phyloP scores from a whole-genome alignment of 2,888 invertebrate genomes.

The Heliconius ethilla region DNA sequence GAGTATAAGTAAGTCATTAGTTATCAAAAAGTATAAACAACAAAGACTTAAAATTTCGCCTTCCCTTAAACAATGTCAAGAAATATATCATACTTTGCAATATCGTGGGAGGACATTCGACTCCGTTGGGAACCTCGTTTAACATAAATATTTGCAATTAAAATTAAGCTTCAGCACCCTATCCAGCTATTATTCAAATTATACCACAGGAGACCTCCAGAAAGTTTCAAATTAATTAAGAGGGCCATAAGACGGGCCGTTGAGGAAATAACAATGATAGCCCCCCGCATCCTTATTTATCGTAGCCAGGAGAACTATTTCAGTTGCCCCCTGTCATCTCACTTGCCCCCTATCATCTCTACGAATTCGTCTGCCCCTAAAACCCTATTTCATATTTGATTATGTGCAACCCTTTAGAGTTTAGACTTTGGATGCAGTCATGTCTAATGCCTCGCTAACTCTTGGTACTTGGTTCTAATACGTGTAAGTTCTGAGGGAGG shows the following conservation, averaged over 20 bases:
- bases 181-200: constrained; percentile 81
- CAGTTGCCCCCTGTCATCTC: constrained; percentile 62
- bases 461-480: constrained; percentile 36
- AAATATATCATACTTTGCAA: constrained; percentile 75
- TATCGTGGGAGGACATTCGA: constrained; percentile 53
- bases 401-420: constrained; percentile 38
- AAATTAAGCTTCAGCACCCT: constrained; percentile 78
- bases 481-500: constrained; percentile 37
- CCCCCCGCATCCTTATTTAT: constrained; percentile 74
- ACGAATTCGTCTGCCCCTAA: constrained; percentile 53
- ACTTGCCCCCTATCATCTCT: constrained; percentile 65
- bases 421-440: constrained; percentile 39
- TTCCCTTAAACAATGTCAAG: constrained; percentile 52
- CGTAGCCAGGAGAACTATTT: constrained; percentile 68
- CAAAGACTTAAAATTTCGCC: constrained; percentile 34
- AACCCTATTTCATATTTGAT: constrained; percentile 41
- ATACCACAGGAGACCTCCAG: constrained; percentile 79
- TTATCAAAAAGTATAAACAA: constrained; percentile 24
- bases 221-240: constrained; percentile 83
- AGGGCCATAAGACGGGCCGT: constrained; percentile 80
- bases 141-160: constrained; percentile 83
- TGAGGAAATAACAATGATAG: constrained; percentile 79
- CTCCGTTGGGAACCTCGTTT: constrained; percentile 65
- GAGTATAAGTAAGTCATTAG: constrained; percentile 23
- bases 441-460: constrained; percentile 38